A percentile compares a stretch with the other conserved stretches of the same genome.
Conservation (phyloP, 2,888 invertebrate genomes). For the Protonemura montana region DNA sequence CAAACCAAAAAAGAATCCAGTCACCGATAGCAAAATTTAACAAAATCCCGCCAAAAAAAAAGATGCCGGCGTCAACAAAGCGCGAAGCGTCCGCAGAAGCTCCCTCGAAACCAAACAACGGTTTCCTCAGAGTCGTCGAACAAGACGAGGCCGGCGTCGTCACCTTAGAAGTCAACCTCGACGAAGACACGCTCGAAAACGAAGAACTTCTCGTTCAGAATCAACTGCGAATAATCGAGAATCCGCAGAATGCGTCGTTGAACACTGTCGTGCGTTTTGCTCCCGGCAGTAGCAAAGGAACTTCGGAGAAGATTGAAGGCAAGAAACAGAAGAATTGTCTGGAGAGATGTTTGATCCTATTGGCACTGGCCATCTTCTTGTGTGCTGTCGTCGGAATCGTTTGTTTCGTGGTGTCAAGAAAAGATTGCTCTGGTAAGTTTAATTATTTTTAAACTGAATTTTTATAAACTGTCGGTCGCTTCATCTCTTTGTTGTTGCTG, state of each 20-base stretch:
- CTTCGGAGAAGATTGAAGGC: slow-evolving; percentile 12
- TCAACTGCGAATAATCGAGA: slow-evolving; percentile 43
- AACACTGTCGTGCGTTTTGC: slow-evolving; percentile 29
- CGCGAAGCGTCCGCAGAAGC: background rate
- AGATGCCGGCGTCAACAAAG: no score
- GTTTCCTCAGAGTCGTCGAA: slow-evolving; percentile 36
- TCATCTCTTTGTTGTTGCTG: no score
- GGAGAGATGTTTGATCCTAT: slow-evolving; percentile 14
- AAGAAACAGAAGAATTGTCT: background rate
- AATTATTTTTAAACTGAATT: no score
- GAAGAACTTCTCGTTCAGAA: slow-evolving; percentile 14
- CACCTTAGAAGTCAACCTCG: background rate
- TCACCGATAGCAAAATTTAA: no score
- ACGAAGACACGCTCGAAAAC: background rate
- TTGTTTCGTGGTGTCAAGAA: background rate
- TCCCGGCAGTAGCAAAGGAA: slow-evolving; percentile 18
- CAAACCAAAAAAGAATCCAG: no score
- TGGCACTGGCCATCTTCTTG: slow-evolving; percentile 35
- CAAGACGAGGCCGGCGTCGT: background rate
- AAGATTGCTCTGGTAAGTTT: no score
- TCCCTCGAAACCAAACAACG: slow-evolving; percentile 41
- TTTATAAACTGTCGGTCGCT: no score
- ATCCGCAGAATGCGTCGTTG: slow-evolving; percentile 30
- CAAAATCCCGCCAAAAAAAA: no score
- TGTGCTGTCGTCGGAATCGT: slow-evolving; percentile 40